phyloP scores from a whole-genome alignment of 2,113 vertebrate species.

The Circaetus gallicus region DNA sequence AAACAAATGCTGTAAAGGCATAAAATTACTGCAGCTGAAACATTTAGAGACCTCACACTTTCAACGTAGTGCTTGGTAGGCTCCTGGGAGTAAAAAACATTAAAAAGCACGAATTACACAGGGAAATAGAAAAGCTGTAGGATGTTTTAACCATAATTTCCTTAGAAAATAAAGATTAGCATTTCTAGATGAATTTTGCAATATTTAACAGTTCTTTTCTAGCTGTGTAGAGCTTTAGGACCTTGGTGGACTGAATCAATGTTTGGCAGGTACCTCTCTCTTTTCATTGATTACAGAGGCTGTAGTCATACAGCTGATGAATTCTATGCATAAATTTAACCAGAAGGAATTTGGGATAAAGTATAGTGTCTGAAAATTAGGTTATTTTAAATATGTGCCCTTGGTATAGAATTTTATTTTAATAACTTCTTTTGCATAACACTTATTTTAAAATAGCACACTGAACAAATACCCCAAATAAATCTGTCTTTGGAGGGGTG shows the following conservation, averaged over 20 bases:
- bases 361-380: not conserved
- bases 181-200: not conserved
- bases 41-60: not conserved
- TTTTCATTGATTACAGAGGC: not conserved
- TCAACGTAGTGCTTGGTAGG: not conserved
- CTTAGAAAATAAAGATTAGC: not conserved
- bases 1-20: not conserved
- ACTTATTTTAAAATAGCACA: not conserved
- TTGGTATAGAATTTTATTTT: not conserved
- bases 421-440: not conserved
- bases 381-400: not conserved
- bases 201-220: not conserved
- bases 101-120: not conserved
- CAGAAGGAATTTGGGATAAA: not conserved
- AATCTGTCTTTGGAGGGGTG: not conserved
- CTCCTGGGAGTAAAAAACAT: not conserved
- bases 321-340: not conserved
- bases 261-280: not conserved
- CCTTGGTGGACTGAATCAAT: not conserved
- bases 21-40: not conserved
- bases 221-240: not conserved
- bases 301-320: not conserved
- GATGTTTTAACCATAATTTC: not conserved
- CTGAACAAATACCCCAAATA: not conserved
- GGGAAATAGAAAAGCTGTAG: not conserved